Percentiles rank a stretch among this genome's conserved stretches.
Evolutionary conservation across 2,797 vertebrate species (phyloP).

Genomic region (Amblyopsis hoosieri): DNA sequence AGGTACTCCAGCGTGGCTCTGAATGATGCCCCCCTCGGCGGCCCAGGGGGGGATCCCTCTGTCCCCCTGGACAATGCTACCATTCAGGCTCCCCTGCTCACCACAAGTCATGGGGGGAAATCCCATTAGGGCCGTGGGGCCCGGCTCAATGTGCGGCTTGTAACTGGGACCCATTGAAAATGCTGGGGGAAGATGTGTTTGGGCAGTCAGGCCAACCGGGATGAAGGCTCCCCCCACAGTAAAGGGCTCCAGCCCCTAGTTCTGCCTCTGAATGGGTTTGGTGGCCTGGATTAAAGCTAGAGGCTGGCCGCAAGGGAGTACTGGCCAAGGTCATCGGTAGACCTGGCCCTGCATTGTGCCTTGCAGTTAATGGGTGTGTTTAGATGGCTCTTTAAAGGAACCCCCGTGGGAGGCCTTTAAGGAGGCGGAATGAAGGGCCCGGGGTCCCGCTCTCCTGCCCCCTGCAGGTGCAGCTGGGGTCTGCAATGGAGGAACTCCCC

Average conservation of each 20-base stretch:
- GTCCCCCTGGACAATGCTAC: slow-evolving; percentile 77
- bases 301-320: slow-evolving; percentile 77
- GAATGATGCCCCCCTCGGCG: slow-evolving; percentile 75
- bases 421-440: slow-evolving; percentile 70
- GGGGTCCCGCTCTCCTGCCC: slow-evolving; percentile 58
- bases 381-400: slow-evolving; percentile 78
- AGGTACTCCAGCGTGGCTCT: slow-evolving; percentile 85
- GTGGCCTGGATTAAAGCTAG: slow-evolving; percentile 80
- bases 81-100: slow-evolving; percentile 80
- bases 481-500: slow-evolving; percentile 88
- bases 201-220: slow-evolving; percentile 77
- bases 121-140: slow-evolving; percentile 83
- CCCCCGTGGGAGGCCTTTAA: slow-evolving; percentile 73
- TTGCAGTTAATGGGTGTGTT: slow-evolving; percentile 79
- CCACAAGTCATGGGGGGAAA: slow-evolving; percentile 82
- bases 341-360: slow-evolving; percentile 76
- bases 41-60: slow-evolving; percentile 76
- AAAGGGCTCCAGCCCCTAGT: slow-evolving; percentile 78
- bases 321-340: slow-evolving; percentile 78
- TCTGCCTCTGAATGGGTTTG: slow-evolving; percentile 77
- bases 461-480: slow-evolving; percentile 90
- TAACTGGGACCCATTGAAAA: slow-evolving; percentile 81
- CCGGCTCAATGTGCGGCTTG: slow-evolving; percentile 80
- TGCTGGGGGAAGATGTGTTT: slow-evolving; percentile 78
- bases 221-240: slow-evolving; percentile 77